Evolutionary conservation across 2,888 invertebrate genomes (phyloP), one percentile per base, ranked within the genome.

Genomic region (Hydriomena furcata): DNA sequence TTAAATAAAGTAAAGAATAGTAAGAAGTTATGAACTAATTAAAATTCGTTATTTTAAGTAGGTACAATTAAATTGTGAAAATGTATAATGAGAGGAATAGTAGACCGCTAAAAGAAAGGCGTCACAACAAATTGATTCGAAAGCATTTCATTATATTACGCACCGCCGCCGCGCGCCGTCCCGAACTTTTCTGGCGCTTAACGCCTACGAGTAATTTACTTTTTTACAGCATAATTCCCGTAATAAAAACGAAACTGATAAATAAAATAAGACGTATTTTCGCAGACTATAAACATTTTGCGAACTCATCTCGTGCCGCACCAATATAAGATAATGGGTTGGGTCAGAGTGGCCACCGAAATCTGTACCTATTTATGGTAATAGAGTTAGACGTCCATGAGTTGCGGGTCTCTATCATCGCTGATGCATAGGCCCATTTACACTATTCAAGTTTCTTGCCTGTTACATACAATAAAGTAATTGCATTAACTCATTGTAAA

Each of bases 351-450:
- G 64, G 65, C 66, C 62, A 58, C 66, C 68, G 64, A 72, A 80
- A 76, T 76, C 75, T 71, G 70, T 73, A 73, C 68, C 73, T 74
- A 75, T 78, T 80, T 73, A 81, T 80, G 76, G 69, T 81, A 78
- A 81, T 77, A 65, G 66, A 71, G 66, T 63, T 68, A 66, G 73
- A 66, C 72, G 61, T 66, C 61, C 70, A 64, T 66, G 65, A 66
- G 65, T 62, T 61, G 64, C 64, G 59, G 48, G 45, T 47, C 52
- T 53, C 63, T 58, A 52, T 41, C 34, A 51, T 41, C 34, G 53
- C 49, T 57, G 61, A 61, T 65, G 64, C 61, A 56, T n/a, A n/a
- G n/a, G n/a, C n/a, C n/a, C n/a, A n/a, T n/a, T n/a, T n/a, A n/a
- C n/a, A n/a, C n/a, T n/a, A n/a, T n/a, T n/a, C n/a, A n/a, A n/a